Evolutionary conservation across 1,140 invertebrate genomes (phyloP).

Genomic region (Nasonia longicornis): DNA sequence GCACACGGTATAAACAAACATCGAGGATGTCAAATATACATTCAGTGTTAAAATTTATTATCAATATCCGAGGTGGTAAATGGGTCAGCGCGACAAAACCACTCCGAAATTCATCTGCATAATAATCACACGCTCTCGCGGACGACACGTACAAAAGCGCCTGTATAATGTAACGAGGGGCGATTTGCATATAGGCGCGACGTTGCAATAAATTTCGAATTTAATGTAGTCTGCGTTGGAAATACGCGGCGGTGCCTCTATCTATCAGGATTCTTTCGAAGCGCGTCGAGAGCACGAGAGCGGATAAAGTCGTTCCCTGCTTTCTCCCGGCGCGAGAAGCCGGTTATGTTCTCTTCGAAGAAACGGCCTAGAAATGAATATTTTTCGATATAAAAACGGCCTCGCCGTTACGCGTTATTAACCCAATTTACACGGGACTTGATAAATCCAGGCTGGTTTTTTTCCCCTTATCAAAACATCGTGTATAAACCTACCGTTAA

Average conservation of each 20-base stretch:
- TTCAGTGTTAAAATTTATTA: neutral
- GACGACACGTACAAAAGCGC: neutral
- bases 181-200: neutral
- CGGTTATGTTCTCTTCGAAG: neutral
- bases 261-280: slow-evolving; percentile 26
- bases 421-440: neutral
- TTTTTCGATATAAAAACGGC: neutral
- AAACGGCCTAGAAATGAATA: neutral
- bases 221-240: neutral
- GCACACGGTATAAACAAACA: neutral
- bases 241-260: slow-evolving; percentile 28
- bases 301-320: slow-evolving; percentile 33
- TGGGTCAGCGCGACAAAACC: neutral
- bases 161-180: too few relatives aligned
- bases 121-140: neutral
- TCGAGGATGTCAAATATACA: neutral
- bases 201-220: neutral
- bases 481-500: too few relatives aligned
- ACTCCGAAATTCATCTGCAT: neutral
- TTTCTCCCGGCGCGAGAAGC: neutral
- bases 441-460: neutral
- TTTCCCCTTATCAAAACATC: too few relatives aligned
- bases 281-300: neutral
- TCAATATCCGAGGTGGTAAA: neutral
- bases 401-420: neutral